A percentile compares a stretch with the other conserved stretches of the same genome.
Evolutionary conservation across 2,888 invertebrate species (phyloP).

Genomic region (Pterostichus madidus): DNA sequence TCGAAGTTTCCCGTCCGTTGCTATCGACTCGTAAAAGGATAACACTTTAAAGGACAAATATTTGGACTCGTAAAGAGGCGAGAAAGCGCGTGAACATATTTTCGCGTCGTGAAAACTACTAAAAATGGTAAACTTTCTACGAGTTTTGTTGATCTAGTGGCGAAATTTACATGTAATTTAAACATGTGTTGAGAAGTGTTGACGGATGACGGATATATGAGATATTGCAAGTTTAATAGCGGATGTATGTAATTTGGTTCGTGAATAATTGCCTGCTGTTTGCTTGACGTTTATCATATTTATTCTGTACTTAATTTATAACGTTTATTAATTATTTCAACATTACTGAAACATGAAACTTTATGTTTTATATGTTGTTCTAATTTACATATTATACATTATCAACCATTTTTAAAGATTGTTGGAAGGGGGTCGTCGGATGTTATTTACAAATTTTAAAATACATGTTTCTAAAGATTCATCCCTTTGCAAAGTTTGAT

Average conservation of each 20-base stretch:
- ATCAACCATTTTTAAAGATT: too few species aligned
- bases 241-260: conserved; percentile 19
- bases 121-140: conserved; percentile 28
- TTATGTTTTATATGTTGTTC: too few species aligned
- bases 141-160: conserved; percentile 31
- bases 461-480: too few species aligned
- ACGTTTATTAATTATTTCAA: too few species aligned
- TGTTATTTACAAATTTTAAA: too few species aligned
- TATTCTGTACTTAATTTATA: not conserved
- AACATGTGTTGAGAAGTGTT: conserved; percentile 19
- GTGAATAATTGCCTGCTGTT: not conserved
- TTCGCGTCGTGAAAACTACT: conserved; percentile 13
- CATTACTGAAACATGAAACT: too few species aligned
- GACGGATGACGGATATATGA: conserved; percentile 36
- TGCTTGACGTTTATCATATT: conserved; percentile 6
- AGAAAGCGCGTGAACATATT: conserved; percentile 47
- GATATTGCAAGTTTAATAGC: conserved; percentile 31
- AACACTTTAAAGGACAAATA: conserved; percentile 62
- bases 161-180: conserved; percentile 21
- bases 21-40: conserved; percentile 57
- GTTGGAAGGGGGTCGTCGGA: too few species aligned
- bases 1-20: conserved; percentile 3
- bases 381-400: too few species aligned
- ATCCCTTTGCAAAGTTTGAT: too few species aligned
- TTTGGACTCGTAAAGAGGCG: conserved; percentile 55